Conservation (phyloP, 2,888 invertebrate species). For the Unio pictorum region DNA sequence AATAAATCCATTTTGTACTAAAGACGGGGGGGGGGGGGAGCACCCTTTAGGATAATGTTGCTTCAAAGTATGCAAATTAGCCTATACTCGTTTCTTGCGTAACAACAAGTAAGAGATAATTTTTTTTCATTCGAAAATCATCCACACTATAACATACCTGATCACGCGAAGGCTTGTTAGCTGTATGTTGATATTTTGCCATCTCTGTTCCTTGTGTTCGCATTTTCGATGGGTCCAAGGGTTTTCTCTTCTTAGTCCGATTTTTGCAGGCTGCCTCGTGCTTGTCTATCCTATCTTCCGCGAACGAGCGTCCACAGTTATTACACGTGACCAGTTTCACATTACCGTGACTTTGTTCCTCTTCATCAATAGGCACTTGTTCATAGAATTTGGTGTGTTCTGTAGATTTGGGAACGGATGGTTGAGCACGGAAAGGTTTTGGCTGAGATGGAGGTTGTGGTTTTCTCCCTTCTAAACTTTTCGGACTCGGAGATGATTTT, state of each 20-base stretch:
- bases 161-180: no score
- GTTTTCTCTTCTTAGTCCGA: conserved; percentile 62
- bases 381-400: conserved; percentile 33
- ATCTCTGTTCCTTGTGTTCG: conserved; percentile 87
- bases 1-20: no score
- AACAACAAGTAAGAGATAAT: no score
- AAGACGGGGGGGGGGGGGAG: no score
- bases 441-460: conserved; percentile 34
- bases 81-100: no score
- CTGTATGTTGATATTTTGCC: conserved; percentile 77
- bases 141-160: no score
- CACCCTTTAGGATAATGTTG: no score
- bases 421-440: conserved; percentile 22
- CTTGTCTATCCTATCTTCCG: conserved; percentile 79
- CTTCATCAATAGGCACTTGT: conserved; percentile 35
- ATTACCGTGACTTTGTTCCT: conserved; percentile 26
- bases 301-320: conserved; percentile 86
- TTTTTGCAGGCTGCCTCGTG: conserved; percentile 64
- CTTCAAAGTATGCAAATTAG: no score
- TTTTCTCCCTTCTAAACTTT: conserved; percentile 2
- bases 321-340: conserved; percentile 76
- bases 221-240: conserved; percentile 65
- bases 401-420: conserved; percentile 14
- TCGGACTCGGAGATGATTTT: conserved; percentile 20
- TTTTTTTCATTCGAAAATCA: no score